Evolutionary conservation across 2,797 vertebrate genomes (phyloP), one percentile per base, ranked within the genome.

Genomic region (Periophthalmus magnuspinnatus): DNA sequence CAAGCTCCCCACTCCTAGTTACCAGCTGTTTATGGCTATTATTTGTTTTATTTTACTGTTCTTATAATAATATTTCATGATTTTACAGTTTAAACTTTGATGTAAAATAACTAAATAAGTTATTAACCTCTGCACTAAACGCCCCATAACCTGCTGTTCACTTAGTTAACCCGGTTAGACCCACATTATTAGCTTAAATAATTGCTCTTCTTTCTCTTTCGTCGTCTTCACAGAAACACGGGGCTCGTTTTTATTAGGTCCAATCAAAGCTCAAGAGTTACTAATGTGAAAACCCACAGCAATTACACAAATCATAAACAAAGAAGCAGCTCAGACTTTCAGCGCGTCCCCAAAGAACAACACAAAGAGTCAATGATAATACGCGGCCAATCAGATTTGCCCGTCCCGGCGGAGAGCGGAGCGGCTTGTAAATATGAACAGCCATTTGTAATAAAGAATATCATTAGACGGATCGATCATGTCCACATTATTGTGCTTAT

Each of bases 221-320:
- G 89, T 87, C 84, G 82, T n/a, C 71, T 75, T 65, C 85, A 79
- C 84, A 86, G 88, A 88, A 87, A 82, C 84, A 88, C 80, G 73
- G 68, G 17, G 71, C 66, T 86, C n/a, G 85, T 85, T 89, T 90
- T 87, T 79, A 83, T 85, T 81, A 81, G 68, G 0, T 24, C 32
- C 80, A 85, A 90, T 90, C 81, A 91, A 89, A 92, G 61, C 55
- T 82, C 84, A 82, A 75, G 59, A 67, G 85, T 81, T 81, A 72
- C 72, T 65, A 71, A 72, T 76, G 57, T 80, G 85, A 81, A 28
- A 90, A 86, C 75, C 75, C 74, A 81, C 77, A 75, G 71, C 78
- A 86, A 83, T 85, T 89, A 83, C 83, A 85, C 81, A 78, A 86
- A 86, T 86, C 80, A 84, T 74, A 82, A 87, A 87, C 76, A 87